Percentiles rank a stretch among this genome's conserved stretches.
phyloP scores from a whole-genome alignment of 2,113 vertebrate genomes.

The Bostrychus sinensis region DNA sequence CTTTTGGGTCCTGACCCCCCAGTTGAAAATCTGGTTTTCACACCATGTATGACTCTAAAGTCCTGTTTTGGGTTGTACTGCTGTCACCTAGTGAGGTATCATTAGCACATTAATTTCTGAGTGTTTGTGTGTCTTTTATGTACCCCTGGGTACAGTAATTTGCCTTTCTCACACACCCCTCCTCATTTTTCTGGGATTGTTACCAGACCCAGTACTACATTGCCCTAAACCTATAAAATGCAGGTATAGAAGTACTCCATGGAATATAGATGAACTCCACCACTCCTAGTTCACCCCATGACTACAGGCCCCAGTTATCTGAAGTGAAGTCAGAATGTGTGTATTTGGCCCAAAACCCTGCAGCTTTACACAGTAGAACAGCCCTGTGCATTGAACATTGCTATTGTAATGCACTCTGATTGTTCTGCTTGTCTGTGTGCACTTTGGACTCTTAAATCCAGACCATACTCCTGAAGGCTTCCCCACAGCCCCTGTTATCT shows the following conservation, averaged over 20 bases:
- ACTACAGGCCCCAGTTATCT: too few relatives aligned
- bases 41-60: too few relatives aligned
- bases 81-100: too few relatives aligned
- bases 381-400: constrained; percentile 30
- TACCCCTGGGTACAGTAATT: too few relatives aligned
- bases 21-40: too few relatives aligned
- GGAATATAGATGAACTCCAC: neutral
- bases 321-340: constrained; percentile 8
- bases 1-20: too few relatives aligned
- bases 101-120: too few relatives aligned
- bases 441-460: constrained; percentile 31
- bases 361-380: constrained; percentile 21
- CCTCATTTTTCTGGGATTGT: too few relatives aligned
- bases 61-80: too few relatives aligned
- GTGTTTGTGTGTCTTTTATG: too few relatives aligned
- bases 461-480: constrained; percentile 30
- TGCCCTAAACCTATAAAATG: neutral
- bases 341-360: constrained; percentile 16
- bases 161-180: too few relatives aligned
- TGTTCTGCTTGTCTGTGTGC: constrained; percentile 24
- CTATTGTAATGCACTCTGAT: constrained; percentile 48
- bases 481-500: constrained; percentile 46
- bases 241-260: neutral
- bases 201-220: neutral
- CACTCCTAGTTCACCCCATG: neutral